These are phyloP conservation scores for Aleadryas rufinucha DNA, from an alignment of 2,113 vertebrate genomes.

Conservation along the genomic window DNA sequence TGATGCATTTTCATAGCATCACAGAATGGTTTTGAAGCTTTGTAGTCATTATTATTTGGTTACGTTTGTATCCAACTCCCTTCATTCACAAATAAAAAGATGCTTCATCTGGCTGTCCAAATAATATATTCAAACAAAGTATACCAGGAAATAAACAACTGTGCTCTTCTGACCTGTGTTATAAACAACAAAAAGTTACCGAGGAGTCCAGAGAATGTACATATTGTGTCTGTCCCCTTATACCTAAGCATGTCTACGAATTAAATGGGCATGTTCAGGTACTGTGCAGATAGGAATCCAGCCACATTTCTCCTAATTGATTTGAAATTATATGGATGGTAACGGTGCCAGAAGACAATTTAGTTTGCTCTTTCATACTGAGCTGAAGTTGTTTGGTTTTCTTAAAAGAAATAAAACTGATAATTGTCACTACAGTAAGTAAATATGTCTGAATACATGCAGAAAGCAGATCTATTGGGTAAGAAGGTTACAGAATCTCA, in stretches of 20 bases:
- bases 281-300: neutral
- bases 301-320: constrained; percentile 20
- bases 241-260: neutral
- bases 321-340: constrained; percentile 25
- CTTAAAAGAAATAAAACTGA: constrained; percentile 65
- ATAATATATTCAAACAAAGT: neutral
- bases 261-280: constrained; percentile 4
- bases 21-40: neutral
- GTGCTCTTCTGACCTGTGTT: neutral
- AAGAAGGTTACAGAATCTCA: constrained; percentile 69
- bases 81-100: neutral
- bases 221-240: neutral
- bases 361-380: constrained; percentile 55
- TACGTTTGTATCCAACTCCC: neutral
- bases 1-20: neutral
- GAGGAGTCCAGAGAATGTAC: neutral
- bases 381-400: constrained; percentile 63
- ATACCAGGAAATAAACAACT: neutral
- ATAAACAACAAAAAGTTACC: neutral
- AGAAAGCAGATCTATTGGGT: constrained; percentile 64
- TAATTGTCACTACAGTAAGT: constrained; percentile 67
- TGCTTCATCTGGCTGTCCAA: neutral
- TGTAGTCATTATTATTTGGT: neutral
- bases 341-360: constrained; percentile 42
- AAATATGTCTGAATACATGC: constrained; percentile 61